phyloP scores from a whole-genome alignment of 2,888 invertebrate genomes.

The Pterostichus niger region DNA sequence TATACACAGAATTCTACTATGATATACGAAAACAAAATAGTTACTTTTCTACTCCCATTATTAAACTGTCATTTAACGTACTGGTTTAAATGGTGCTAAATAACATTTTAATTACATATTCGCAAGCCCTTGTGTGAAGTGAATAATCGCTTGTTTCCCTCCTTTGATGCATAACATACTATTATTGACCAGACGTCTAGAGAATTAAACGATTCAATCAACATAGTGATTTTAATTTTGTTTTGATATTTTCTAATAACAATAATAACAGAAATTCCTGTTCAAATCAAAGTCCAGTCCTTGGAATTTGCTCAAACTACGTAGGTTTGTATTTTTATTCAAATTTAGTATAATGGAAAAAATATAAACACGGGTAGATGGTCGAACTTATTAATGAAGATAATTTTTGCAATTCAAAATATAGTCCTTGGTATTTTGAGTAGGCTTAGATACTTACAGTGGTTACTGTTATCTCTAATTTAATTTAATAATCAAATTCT shows the following conservation, averaged over 20 bases:
- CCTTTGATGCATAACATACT: no score
- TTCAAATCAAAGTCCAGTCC: not conserved
- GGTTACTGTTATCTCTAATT: not conserved
- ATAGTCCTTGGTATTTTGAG: slow-evolving; percentile 6
- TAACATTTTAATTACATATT: no score
- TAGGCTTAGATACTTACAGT: not conserved
- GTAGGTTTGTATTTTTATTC: not conserved
- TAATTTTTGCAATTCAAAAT: not conserved
- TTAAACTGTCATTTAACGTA: no score
- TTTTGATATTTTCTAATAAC: not conserved
- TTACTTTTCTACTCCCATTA: no score
- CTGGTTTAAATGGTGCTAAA: no score
- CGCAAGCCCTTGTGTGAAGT: no score
- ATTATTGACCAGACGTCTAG: no score
- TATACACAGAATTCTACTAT: no score
- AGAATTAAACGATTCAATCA: no score
- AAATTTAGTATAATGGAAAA: not conserved
- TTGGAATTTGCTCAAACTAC: slow-evolving; percentile 7
- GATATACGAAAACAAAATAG: no score
- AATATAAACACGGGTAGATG: not conserved
- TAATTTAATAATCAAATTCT: slow-evolving; percentile 19
- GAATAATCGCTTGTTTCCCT: no score
- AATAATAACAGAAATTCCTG: not conserved
- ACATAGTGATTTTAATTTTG: no score
- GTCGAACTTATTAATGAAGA: not conserved